Percentiles rank a stretch among this genome's conserved stretches.
Conservation (phyloP, 2,113 vertebrate genomes). For the Tenrec ecaudatus region DNA sequence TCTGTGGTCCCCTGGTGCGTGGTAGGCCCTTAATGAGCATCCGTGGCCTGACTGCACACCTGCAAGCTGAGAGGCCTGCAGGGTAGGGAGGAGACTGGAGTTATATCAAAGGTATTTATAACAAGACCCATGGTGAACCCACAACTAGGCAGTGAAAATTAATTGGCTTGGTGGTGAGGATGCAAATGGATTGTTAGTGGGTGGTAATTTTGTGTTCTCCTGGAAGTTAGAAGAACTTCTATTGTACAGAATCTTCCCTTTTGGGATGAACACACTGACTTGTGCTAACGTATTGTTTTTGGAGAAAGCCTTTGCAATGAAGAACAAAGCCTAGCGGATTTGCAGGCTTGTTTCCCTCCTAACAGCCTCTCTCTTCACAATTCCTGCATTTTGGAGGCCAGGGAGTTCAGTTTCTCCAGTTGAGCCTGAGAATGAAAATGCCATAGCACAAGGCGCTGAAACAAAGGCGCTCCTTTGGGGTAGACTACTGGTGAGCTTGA, state of each 20-base stretch:
- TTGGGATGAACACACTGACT: not conserved
- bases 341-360: slow-evolving; percentile 72
- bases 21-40: slow-evolving; percentile 13
- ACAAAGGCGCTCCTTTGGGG: slow-evolving; percentile 73
- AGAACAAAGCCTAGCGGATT: slow-evolving; percentile 62
- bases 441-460: slow-evolving; percentile 48
- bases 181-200: not conserved
- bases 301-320: slow-evolving; percentile 63
- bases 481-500: slow-evolving; percentile 1
- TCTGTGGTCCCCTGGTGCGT: not conserved
- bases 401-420: slow-evolving; percentile 72
- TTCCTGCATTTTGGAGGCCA: slow-evolving; percentile 65
- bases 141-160: not conserved
- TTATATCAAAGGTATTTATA: not conserved
- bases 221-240: slow-evolving; percentile 23
- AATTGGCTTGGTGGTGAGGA: not conserved
- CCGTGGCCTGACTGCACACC: not conserved
- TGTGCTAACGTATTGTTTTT: slow-evolving; percentile 60
- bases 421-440: slow-evolving; percentile 72
- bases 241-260: not conserved
- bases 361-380: slow-evolving; percentile 61
- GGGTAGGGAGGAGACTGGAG: not conserved
- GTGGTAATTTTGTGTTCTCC: not conserved
- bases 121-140: not conserved
- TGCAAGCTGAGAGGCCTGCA: slow-evolving; percentile 2